Base-by-base conservation (phyloP, 35 echinoderm and acorn worm species). In the Stichopus chloronotus region DNA sequence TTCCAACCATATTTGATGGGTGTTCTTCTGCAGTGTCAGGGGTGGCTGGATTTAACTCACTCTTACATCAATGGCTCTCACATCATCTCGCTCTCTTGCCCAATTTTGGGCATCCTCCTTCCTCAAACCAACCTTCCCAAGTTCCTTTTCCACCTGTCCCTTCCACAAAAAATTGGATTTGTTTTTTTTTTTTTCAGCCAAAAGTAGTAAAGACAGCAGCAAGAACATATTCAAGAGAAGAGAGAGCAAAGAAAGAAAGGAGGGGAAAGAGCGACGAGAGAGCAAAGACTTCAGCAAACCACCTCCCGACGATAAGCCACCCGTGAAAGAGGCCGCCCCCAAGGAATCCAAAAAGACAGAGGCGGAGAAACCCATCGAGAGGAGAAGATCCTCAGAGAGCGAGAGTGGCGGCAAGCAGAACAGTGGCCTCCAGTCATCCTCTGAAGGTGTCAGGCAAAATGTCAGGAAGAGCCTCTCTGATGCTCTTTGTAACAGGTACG, bases 401-500 rank as follows among this genome's bases (percentile, higher is more conserved):
- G 58, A 78, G 13, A 86, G 93, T 84, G 87, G 81, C 52, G 93
- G 78, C 86, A 94, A 92, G 79, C 93, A 87, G 25, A 58, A 43
- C 8, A 52, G 20, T 60, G 22, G 57, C 30, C 81, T 16, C 82
- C 94, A 95, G 81, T 82, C 95, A 52, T 82, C 87, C 10, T 63
- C 91, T 5, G 94, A 98, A 59, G 82, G 81, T 79, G 96, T 98
- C 3, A 92, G 96, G 58, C 80, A 87, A 25, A 98, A 95, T 56
- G 96, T 98, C 1, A 95, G 87, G 90, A 92, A 92, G 69, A 94
- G 88, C 5, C 58, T 98, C 43, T 72, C 72, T 25, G 96, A 98
- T 72, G 90, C 93, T 20, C 83, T 98, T 23, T 56, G 58, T 63
- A 95, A 90, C 16, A 98, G 96, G 96, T 98, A 80, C 53, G 76